Base-by-base conservation (phyloP, 1,140 invertebrate genomes). In the Lerema accius region DNA sequence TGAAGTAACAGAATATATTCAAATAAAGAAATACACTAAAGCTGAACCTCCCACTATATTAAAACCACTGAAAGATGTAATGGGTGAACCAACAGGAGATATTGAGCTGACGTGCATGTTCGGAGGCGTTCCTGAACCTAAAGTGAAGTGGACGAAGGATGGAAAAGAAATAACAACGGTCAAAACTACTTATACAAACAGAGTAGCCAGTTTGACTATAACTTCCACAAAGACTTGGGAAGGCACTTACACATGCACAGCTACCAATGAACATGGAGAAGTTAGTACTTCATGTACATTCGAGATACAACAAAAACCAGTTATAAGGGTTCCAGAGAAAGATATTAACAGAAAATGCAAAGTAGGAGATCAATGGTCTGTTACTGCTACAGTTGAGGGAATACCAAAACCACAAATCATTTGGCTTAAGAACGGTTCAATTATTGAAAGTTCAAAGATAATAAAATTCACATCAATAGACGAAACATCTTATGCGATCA, bases 71-170 rank as follows among this genome's bases (percentile, higher is more conserved):
- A 92, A 92, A 71, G 93, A 95, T 75, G 80, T 92, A n/a, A 73
- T 92, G 1, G 87, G 89, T 37, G 92, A 92, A 62, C 84, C 94
- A 3, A 87, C 86, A 69, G 93, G 94, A 87, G 92, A 85, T 77
- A 92, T 93, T 64, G 95, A 93, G 67, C 90, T 98, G 37, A 92
- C 93, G 11, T 95, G 96, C 78, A 94, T 96, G 42, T 95, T 96
- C 74, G 94, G 94, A 60, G 98, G 96, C n/a, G 90, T 94, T 72
- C 97, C 97, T 2, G 90, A 93, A 80, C 97, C 98, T n/a, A 94
- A 93, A 69, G 94, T 98, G 4, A 94, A 92, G 65, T 99, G 97
- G 97, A 94, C 88, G 45, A 93, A 92, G 76, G 92, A 94, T 71
- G 92, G 92, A 4, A 89, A 92, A 63, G 84, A 91, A 35, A 85